Conservation (phyloP, 2,888 invertebrate genomes). For the Lypha dubia region DNA sequence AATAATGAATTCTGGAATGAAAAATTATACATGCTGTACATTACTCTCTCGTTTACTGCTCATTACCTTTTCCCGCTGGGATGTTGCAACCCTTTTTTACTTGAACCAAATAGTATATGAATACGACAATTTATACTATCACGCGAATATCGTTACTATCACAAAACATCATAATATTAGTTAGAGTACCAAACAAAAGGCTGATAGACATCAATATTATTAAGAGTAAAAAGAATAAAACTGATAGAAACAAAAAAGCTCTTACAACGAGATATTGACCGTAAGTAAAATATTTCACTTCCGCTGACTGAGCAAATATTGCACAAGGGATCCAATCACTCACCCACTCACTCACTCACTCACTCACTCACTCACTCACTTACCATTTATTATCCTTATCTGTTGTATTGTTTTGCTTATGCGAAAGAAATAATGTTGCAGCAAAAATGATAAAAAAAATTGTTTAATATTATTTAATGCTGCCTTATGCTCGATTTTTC, state of each 20-base stretch:
- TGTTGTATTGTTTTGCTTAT: constrained; percentile 2
- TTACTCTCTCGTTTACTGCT: no score
- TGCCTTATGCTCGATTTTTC: constrained; percentile 10
- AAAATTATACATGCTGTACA: no score
- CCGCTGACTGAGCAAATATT: constrained; percentile 48
- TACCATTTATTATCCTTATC: constrained; percentile 28
- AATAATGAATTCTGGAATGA: no score
- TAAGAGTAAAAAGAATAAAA: constrained; percentile 4
- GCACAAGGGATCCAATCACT: not conserved
- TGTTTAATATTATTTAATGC: constrained; percentile 7
- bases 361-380: not conserved
- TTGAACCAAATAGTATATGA: no score
- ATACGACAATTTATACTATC: no score
- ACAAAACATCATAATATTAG: not conserved
- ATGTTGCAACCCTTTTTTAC: not conserved
- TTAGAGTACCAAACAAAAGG: constrained; percentile 36
- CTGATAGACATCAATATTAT: constrained; percentile 57
- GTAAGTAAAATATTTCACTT: constrained; percentile 10
- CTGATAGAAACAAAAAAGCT: constrained; percentile 1
- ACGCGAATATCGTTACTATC: constrained; percentile 24
- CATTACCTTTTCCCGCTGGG: no score
- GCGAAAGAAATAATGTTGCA: constrained; percentile 9
- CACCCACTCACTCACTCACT: not conserved
- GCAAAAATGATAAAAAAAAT: constrained; percentile 41
- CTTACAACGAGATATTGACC: constrained; percentile 22